Evolutionary conservation across 2,888 invertebrate genomes (phyloP).

Genomic region (Rhamnusium bicolor): DNA sequence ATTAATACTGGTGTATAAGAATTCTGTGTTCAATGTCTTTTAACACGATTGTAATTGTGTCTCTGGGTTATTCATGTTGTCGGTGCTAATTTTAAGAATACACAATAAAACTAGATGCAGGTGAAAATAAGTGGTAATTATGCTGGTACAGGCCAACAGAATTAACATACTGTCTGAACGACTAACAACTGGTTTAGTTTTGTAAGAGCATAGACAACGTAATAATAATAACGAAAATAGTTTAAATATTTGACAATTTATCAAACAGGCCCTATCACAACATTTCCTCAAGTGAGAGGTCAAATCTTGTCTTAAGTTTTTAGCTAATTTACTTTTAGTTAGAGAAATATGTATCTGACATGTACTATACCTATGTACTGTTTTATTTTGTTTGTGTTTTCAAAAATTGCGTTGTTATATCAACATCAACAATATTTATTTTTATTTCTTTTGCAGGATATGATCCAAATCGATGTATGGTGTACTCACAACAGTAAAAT

Average conservation of each 20-base stretch:
- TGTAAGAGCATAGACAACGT: too few species aligned
- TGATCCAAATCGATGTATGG: background rate
- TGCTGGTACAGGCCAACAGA: slow-evolving; percentile 54
- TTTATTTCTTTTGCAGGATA: slow-evolving; percentile 4
- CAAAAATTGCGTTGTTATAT: too few species aligned
- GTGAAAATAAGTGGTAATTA: slow-evolving; percentile 65
- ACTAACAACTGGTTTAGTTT: background rate
- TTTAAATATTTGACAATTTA: background rate
- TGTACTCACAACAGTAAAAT: slow-evolving; percentile 62
- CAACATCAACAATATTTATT: background rate
- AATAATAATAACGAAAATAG: background rate
- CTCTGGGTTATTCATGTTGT: slow-evolving; percentile 35
- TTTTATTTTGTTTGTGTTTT: too few species aligned
- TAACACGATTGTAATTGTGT: slow-evolving; percentile 38
- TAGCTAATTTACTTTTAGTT: too few species aligned
- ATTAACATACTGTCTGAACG: slow-evolving; percentile 43
- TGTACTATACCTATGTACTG: too few species aligned
- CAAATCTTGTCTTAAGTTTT: too few species aligned
- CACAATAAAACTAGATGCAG: slow-evolving; percentile 60
- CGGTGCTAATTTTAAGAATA: slow-evolving; percentile 57
- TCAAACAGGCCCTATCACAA: background rate
- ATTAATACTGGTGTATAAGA: background rate
- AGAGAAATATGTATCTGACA: too few species aligned
- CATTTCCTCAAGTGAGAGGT: background rate
- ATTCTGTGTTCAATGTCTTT: background rate